These are phyloP conservation scores for Stenurella melanura DNA, from an alignment of 2,888 invertebrate species.

Conservation along the genomic window DNA sequence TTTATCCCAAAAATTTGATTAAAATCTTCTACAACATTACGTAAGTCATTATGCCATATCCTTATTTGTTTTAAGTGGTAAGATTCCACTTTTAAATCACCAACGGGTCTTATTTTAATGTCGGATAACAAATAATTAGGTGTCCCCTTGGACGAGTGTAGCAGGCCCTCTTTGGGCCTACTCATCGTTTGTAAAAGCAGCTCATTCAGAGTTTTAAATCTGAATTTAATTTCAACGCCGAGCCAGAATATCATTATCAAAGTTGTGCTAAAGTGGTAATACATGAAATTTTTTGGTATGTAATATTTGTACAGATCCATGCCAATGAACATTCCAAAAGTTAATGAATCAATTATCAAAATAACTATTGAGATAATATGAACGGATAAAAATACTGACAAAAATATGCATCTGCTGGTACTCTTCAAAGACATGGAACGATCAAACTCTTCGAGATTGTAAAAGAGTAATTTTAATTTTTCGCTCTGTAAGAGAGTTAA, in stretches of 20 bases:
- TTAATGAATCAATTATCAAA: not conserved
- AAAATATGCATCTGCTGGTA: constrained; percentile 4
- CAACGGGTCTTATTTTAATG: not conserved
- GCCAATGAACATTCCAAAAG: not conserved
- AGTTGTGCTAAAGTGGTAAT: not conserved
- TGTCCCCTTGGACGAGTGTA: not conserved
- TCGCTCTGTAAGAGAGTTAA: not conserved
- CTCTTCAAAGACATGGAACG: not conserved
- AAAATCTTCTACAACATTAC: constrained; percentile 28
- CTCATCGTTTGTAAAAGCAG: not conserved
- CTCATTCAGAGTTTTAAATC: constrained; percentile 10
- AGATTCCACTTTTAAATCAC: not conserved
- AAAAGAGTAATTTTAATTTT: not conserved
- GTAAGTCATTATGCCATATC: constrained; percentile 30
- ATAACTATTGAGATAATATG: not conserved
- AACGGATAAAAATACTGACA: not conserved
- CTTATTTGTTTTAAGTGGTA: not conserved
- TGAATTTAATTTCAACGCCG: not conserved
- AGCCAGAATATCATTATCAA: constrained; percentile 15
- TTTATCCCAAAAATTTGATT: constrained; percentile 36
- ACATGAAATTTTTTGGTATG: constrained; percentile 12
- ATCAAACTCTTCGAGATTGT: constrained; percentile 17
- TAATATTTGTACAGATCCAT: constrained; percentile 1
- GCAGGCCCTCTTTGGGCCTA: not conserved
- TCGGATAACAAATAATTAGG: not conserved